Conservation (phyloP, 2,797 vertebrate species). For the Lacerta agilis region DNA sequence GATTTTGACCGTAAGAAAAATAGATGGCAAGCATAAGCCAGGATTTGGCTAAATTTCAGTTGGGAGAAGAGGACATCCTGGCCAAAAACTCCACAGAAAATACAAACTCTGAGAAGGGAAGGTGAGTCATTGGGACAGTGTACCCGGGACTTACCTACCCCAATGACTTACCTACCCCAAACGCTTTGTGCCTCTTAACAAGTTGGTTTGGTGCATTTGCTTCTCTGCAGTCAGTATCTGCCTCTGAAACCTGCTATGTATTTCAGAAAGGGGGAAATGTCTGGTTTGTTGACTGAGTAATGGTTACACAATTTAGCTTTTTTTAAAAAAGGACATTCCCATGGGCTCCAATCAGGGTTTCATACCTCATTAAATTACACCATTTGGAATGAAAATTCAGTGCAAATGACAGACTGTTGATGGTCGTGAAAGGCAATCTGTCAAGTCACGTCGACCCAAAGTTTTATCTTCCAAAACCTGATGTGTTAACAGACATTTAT, state of each 20-base stretch:
- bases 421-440: slow-evolving; percentile 46
- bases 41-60: background rate
- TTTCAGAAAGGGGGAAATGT: background rate
- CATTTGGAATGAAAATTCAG: slow-evolving; percentile 49
- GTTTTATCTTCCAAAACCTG: slow-evolving; percentile 65
- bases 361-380: slow-evolving; percentile 50
- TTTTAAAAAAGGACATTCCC: slow-evolving; percentile 69
- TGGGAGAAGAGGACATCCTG: background rate
- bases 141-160: background rate
- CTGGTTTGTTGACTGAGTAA: slow-evolving; percentile 44
- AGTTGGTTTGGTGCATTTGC: background rate
- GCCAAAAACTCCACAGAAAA: background rate
- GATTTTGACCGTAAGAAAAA: background rate
- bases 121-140: background rate
- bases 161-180: background rate
- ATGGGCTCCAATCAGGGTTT: slow-evolving; percentile 53
- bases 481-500: slow-evolving; percentile 60
- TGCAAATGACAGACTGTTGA: slow-evolving; percentile 66
- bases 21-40: background rate
- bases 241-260: background rate
- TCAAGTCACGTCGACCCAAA: slow-evolving; percentile 53
- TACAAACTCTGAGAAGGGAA: background rate
- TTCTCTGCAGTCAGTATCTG: background rate
- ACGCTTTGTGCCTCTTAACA: background rate
- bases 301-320: slow-evolving; percentile 51